Conservation (phyloP, 2,113 vertebrate genomes). For the Sterrhoptilus dennistouni region DNA sequence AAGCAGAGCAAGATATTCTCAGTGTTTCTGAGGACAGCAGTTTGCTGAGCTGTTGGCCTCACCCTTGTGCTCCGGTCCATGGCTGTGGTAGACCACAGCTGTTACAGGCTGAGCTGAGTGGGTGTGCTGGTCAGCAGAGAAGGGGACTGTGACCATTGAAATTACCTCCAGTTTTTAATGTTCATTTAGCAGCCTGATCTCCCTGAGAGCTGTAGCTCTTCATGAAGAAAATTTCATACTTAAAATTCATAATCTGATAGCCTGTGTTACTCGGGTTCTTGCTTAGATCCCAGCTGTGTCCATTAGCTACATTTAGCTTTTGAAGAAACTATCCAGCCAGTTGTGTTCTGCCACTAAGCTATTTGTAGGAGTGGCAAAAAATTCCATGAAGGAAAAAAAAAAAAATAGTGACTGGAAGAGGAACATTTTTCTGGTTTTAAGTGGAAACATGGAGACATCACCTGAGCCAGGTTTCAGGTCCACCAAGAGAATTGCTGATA, state of each 20-base stretch:
- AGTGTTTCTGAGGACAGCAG: neutral
- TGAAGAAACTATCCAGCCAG: neutral
- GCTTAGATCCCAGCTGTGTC: neutral
- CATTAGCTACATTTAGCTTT: fast-evolving
- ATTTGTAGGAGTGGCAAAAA: neutral
- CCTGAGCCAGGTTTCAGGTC: neutral
- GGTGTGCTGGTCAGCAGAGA: neutral
- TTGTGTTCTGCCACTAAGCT: neutral
- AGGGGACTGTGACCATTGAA: neutral
- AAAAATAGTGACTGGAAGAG: neutral
- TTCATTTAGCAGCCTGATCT: neutral
- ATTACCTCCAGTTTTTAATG: neutral
- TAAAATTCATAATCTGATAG: neutral
- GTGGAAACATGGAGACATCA: neutral
- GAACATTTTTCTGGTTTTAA: neutral
- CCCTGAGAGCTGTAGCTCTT: neutral
- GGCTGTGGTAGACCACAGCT: neutral
- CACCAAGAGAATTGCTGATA: neutral
- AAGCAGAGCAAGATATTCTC: neutral
- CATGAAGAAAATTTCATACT: neutral
- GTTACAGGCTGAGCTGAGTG: neutral
- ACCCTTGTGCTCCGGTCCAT: neutral
- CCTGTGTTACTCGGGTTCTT: neutral
- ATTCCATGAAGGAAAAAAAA: neutral
- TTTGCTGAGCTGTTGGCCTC: neutral